Percentiles rank a stretch among this genome's conserved stretches.
These are phyloP conservation scores for Caenorhabditis parvicauda DNA, from an alignment of 2,888 invertebrate genomes.

Conservation along the genomic window DNA sequence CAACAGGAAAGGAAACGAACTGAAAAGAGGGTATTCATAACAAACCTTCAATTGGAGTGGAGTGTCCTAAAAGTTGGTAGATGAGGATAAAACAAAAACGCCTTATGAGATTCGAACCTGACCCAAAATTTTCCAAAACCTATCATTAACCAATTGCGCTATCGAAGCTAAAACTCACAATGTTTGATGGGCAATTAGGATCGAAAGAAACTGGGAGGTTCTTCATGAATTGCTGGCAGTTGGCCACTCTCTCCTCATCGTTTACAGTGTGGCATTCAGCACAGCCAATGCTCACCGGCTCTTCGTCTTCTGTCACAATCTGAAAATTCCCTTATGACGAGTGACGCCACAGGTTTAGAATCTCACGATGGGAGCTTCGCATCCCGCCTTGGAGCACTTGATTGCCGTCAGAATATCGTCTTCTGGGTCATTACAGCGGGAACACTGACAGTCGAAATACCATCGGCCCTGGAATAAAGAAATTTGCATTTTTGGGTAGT, in stretches of 20 bases:
- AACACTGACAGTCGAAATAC: constrained; percentile 59
- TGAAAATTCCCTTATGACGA: constrained; percentile 7
- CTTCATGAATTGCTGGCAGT: constrained; percentile 50
- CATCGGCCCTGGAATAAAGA: constrained; percentile 21
- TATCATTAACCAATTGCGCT: no score
- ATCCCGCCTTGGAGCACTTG: constrained; percentile 30
- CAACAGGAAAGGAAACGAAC: neutral
- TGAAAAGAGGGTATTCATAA: neutral
- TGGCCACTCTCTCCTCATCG: constrained; percentile 27
- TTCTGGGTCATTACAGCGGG: constrained; percentile 51
- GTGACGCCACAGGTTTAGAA: neutral
- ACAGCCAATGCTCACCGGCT: constrained; percentile 49
- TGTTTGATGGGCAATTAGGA: constrained; percentile 40
- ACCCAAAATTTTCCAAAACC: no score
- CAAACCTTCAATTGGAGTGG: neutral
- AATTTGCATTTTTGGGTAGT: constrained; percentile 4
- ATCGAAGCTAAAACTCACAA: constrained; percentile 30
- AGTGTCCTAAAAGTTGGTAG: no score
- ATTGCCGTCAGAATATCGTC: constrained; percentile 57
- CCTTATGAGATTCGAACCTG: no score
- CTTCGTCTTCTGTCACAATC: constrained; percentile 42
- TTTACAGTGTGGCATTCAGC: constrained; percentile 42
- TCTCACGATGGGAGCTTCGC: constrained; percentile 48
- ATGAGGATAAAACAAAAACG: no score
- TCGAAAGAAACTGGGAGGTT: constrained; percentile 45